Evolutionary conservation across 2,797 vertebrate species (phyloP).

Genomic region (Oreochromis mossambicus): DNA sequence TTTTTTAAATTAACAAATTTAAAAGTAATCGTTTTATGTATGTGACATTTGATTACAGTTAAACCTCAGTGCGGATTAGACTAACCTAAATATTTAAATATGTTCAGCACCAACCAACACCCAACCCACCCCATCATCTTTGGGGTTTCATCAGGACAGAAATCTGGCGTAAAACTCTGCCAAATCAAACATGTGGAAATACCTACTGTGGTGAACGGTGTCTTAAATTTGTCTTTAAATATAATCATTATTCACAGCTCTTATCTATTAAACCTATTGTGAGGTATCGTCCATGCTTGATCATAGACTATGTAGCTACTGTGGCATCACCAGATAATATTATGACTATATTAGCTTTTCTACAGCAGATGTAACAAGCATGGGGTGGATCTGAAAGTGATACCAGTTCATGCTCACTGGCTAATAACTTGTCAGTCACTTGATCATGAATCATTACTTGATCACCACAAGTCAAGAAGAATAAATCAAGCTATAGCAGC

Average conservation of each 20-base stretch:
- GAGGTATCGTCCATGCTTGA: background rate
- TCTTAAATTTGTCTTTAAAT: background rate
- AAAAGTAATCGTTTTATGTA: background rate
- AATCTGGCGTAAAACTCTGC: background rate
- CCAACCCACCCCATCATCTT: background rate
- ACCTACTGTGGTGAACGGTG: background rate
- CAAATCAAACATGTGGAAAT: background rate
- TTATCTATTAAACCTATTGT: background rate
- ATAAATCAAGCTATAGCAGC: too few relatives aligned
- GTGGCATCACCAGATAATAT: background rate
- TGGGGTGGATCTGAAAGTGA: background rate
- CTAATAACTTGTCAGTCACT: background rate
- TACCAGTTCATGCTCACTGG: background rate
- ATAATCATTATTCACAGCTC: background rate
- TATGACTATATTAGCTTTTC: background rate
- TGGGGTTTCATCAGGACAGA: background rate
- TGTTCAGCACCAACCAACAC: background rate
- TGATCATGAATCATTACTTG: too few relatives aligned
- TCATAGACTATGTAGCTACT: background rate
- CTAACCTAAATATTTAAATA: background rate
- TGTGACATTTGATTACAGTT: background rate
- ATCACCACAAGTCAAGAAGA: too few relatives aligned
- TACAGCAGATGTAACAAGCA: background rate
- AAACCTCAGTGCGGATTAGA: background rate
- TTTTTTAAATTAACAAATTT: background rate